phyloP scores from a whole-genome alignment of 2,113 vertebrate species.

The Seriola quinqueradiata region DNA sequence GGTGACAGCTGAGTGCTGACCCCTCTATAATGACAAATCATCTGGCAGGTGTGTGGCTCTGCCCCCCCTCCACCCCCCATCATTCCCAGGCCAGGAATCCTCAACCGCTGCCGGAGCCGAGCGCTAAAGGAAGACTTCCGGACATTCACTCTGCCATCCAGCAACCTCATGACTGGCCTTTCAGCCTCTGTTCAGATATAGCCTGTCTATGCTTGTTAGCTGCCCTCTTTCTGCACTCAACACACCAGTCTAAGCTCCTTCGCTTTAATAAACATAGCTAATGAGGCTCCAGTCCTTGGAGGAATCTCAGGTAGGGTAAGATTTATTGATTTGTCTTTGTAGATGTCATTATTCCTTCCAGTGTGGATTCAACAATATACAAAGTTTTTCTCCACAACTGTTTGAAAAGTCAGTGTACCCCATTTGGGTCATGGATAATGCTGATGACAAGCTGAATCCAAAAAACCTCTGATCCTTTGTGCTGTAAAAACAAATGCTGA shows the following conservation, averaged over 20 bases:
- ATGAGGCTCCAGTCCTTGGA: conserved; percentile 59
- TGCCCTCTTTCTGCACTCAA: conserved; percentile 44
- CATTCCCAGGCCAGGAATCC: conserved; percentile 75
- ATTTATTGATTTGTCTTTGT: conserved; percentile 55
- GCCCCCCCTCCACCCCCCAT: conserved; percentile 53
- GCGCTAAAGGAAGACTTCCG: conserved; percentile 86
- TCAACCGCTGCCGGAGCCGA: conserved; percentile 71
- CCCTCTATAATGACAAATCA: conserved; percentile 89
- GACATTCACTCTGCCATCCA: conserved; percentile 61
- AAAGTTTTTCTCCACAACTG: conserved; percentile 21
- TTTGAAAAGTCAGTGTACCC: conserved; percentile 49
- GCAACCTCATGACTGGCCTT: conserved; percentile 58
- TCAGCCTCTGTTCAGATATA: conserved; percentile 45
- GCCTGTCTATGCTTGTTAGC: conserved; percentile 19
- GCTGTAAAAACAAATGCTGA: conserved; percentile 55
- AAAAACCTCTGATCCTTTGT: conserved; percentile 47
- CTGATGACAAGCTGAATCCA: conserved; percentile 36
- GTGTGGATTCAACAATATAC: conserved; percentile 26
- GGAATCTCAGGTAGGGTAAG: conserved; percentile 10
- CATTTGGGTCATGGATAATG: conserved; percentile 25
- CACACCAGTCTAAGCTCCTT: conserved; percentile 17
- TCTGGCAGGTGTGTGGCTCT: conserved; percentile 86
- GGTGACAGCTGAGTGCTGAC: conserved; percentile 89
- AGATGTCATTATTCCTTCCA: conserved; percentile 26
- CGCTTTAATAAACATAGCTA: conserved; percentile 59